Percentiles rank a stretch among this genome's conserved stretches.
Conservation (phyloP, 2,113 vertebrate species). For the Psophia crepitans region DNA sequence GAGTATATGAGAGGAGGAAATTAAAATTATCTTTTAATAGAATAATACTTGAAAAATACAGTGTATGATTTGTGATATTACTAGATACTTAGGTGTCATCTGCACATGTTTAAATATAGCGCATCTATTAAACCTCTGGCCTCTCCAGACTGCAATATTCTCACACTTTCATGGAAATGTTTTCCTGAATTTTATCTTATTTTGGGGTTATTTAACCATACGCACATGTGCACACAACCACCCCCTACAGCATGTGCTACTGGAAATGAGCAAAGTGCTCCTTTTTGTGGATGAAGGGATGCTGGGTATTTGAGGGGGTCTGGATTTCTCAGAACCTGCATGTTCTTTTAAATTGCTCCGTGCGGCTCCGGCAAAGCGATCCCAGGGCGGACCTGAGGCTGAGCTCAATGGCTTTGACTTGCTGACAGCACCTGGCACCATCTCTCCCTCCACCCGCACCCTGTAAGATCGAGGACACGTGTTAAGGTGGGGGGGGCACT, state of each 20-base stretch:
- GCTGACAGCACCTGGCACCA: neutral
- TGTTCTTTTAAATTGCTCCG: neutral
- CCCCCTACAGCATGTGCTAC: neutral
- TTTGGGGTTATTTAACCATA: neutral
- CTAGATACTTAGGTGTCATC: neutral
- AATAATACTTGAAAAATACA: neutral
- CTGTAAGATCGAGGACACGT: neutral
- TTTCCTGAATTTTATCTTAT: neutral
- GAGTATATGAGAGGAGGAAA: neutral
- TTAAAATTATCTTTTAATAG: neutral
- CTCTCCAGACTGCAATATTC: neutral
- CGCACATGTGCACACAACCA: rapidly evolving
- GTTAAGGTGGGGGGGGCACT: neutral
- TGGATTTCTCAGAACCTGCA: neutral
- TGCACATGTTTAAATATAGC: neutral
- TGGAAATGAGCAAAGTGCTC: neutral
- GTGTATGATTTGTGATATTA: neutral
- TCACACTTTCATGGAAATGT: neutral
- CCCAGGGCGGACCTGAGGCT: neutral
- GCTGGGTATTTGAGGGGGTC: neutral
- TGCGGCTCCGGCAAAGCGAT: neutral
- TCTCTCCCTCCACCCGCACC: neutral
- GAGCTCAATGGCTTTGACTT: neutral
- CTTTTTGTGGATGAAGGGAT: neutral
- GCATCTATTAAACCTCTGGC: neutral